These are phyloP conservation scores for Typhlichthys subterraneus DNA, from an alignment of 2,797 vertebrate species.

Conservation along the genomic window DNA sequence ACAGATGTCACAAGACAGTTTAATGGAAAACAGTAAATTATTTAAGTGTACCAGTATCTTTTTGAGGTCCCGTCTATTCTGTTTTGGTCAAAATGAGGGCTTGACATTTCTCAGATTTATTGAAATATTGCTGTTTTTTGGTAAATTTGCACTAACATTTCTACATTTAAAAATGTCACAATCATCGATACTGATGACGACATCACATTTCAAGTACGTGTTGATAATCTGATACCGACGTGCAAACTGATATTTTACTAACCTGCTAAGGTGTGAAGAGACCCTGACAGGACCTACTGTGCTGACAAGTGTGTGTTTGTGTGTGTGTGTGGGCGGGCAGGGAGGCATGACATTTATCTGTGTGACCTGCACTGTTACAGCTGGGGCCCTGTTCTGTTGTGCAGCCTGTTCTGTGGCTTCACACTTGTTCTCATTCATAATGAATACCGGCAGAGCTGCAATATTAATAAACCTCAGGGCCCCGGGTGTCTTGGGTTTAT, in stretches of 20 bases:
- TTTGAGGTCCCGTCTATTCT: conserved; percentile 31
- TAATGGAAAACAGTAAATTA: conserved; percentile 76
- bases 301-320: conserved; percentile 18
- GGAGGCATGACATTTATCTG: conserved; percentile 53
- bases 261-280: neutral
- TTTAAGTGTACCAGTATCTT: conserved; percentile 55
- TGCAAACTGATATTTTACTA: too few species aligned
- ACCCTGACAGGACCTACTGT: conserved; percentile 23
- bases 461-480: conserved; percentile 77
- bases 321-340: conserved; percentile 34
- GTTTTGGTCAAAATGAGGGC: conserved; percentile 23
- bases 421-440: conserved; percentile 83
- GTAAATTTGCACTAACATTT: too few species aligned
- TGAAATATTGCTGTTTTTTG: too few species aligned
- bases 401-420: conserved; percentile 66
- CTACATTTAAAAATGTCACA: too few species aligned
- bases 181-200: too few species aligned
- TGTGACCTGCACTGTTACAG: conserved; percentile 69
- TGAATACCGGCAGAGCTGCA: conserved; percentile 73
- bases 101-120: too few species aligned
- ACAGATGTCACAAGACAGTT: conserved; percentile 77
- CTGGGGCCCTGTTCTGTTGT: conserved; percentile 63
- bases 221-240: too few species aligned
- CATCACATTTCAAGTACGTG: too few species aligned
- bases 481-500: conserved; percentile 64